Base-by-base conservation (phyloP, 2,888 invertebrate genomes). In the Drosophila vallismaia region DNA sequence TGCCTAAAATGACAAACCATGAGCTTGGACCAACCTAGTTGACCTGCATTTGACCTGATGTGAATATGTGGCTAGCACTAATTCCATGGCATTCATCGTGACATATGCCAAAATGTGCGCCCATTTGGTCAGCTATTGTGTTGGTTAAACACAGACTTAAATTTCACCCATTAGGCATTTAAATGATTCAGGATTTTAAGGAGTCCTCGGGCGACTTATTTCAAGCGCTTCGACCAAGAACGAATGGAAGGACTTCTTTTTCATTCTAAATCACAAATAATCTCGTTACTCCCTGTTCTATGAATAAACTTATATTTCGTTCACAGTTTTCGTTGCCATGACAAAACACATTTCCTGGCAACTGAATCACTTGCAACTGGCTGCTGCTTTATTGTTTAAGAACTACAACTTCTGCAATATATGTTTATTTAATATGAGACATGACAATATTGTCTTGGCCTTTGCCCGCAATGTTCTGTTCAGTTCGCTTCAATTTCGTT, bases 401-500 rank as follows among this genome's bases (percentile, higher is more conserved):
- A 24, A 36, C 24, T 28, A 28, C 50, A 50, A 45, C 8, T 57
- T 29, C 57, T 33, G 54, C 28, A 31, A 33, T 44, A 50, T 44
- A 36, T 28, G 24, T 24, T 62, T 71, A 85, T 79, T 82, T 76
- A 72, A 86, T 86, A 72, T 59, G 56, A 58, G 55, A 63, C 64
- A 62, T 66, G 53, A 59, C 70, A 72, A 67, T 69, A 72, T 70
- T 69, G 66, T 60, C 49, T 63, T 52, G 52, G 46, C 60, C 62
- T 60, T 66, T 49, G 53, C 59, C 53, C 59, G 9, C 51, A 68
- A 38, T 44, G 19, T 45, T 52, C 52, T 38, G 19, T 45, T 44
- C 5, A 31, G 8, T 56, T 49, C 45, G n/a, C 44, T 48, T 53
- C 44, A 66, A 59, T 66, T 78, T 55, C 73, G 63, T 74, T 76